Percentiles rank a stretch among this genome's conserved stretches.
Conservation (phyloP, 2,113 vertebrate species). For the Natator depressus region DNA sequence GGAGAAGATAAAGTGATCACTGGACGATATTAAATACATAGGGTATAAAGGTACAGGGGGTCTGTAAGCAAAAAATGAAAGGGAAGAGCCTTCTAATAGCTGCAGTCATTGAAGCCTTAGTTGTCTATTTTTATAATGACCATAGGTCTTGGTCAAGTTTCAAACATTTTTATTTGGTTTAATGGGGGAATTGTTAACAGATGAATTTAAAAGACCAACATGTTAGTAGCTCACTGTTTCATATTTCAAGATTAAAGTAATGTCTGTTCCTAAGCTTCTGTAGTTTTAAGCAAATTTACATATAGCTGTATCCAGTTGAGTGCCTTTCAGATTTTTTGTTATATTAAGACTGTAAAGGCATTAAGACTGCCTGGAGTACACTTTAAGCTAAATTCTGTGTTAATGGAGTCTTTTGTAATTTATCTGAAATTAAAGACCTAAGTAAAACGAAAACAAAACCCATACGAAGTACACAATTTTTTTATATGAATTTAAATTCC, state of each 20-base stretch:
- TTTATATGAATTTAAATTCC: constrained; percentile 65
- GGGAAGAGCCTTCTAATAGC: background rate
- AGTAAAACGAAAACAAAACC: constrained; percentile 61
- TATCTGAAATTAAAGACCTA: constrained; percentile 64
- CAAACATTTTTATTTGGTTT: constrained; percentile 71
- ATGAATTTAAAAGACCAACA: constrained; percentile 58
- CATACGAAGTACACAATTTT: constrained; percentile 60
- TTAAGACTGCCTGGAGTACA: constrained; percentile 61
- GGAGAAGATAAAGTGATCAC: background rate
- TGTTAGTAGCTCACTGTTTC: constrained; percentile 28
- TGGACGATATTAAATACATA: background rate
- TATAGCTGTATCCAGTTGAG: constrained; percentile 63
- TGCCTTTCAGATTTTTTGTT: constrained; percentile 62
- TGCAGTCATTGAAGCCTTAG: constrained; percentile 4
- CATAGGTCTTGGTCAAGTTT: constrained; percentile 68
- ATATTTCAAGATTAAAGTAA: constrained; percentile 67
- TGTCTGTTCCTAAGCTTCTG: constrained; percentile 53
- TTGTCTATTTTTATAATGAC: constrained; percentile 64
- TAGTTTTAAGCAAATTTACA: constrained; percentile 36
- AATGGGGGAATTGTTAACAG: constrained; percentile 62
- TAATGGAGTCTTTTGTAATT: constrained; percentile 61
- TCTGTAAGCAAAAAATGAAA: background rate
- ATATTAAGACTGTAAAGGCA: constrained; percentile 49
- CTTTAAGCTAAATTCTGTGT: constrained; percentile 68
- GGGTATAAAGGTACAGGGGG: background rate